These are phyloP conservation scores for Sitta carolinensis DNA, from an alignment of 2,797 vertebrate genomes.

Conservation along the genomic window DNA sequence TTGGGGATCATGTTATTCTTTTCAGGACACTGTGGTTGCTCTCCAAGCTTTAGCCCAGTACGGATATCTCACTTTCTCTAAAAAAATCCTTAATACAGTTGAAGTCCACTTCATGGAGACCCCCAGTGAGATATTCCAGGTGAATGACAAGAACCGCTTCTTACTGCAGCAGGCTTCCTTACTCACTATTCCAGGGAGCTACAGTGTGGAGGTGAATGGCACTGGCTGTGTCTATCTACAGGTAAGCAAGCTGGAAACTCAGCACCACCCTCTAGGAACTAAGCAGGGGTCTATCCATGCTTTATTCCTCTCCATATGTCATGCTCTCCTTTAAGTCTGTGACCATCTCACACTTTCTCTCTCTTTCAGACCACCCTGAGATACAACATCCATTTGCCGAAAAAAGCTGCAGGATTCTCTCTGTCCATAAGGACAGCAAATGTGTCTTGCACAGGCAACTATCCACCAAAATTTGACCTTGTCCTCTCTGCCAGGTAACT, in stretches of 20 bases:
- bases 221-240: slow-evolving; percentile 82
- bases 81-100: slow-evolving; percentile 63
- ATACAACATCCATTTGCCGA: slow-evolving; percentile 64
- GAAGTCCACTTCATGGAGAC: slow-evolving; percentile 66
- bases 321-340: background rate
- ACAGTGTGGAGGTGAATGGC: slow-evolving; percentile 74
- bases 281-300: background rate
- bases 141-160: slow-evolving; percentile 81
- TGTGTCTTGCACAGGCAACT: slow-evolving; percentile 35
- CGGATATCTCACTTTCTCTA: slow-evolving; percentile 77
- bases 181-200: slow-evolving; percentile 73
- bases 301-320: background rate
- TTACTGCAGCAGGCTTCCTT: slow-evolving; percentile 81
- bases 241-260: slow-evolving; percentile 69
- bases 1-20: background rate
- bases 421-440: slow-evolving; percentile 16
- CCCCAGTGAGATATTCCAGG: slow-evolving; percentile 66
- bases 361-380: slow-evolving; percentile 64
- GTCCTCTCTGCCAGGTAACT: slow-evolving; percentile 64
- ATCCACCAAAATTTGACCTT: slow-evolving; percentile 63
- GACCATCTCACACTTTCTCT: background rate
- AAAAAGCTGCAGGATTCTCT: slow-evolving; percentile 68
- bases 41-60: slow-evolving; percentile 87
- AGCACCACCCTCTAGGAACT: background rate
- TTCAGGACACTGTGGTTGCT: slow-evolving; percentile 89